phyloP scores from a whole-genome alignment of 2,113 vertebrate genomes.

The Myodes glareolus region DNA sequence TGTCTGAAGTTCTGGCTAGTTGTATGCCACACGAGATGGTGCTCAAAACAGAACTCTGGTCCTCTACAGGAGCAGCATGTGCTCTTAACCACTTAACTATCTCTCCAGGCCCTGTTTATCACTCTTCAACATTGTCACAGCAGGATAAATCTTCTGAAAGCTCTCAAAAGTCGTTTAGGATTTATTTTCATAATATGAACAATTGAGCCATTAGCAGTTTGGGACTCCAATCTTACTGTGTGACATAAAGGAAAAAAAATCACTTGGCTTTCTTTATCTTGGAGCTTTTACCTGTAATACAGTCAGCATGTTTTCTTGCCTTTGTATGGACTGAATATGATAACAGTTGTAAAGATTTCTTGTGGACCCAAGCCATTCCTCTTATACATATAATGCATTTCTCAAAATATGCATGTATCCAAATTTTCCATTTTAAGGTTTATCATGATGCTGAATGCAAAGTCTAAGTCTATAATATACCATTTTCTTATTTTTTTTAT shows the following conservation, averaged over 20 bases:
- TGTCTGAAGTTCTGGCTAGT: background rate
- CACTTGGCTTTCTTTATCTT: background rate
- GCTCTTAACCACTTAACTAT: background rate
- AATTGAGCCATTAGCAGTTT: background rate
- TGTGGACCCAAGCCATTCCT: background rate
- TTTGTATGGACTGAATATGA: background rate
- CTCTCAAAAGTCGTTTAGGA: background rate
- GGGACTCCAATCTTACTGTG: background rate
- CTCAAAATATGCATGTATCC: background rate
- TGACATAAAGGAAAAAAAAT: constrained; percentile 41
- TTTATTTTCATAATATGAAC: background rate
- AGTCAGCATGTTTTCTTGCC: background rate
- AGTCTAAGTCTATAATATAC: background rate
- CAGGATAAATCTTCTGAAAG: constrained; percentile 39
- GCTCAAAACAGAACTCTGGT: background rate
- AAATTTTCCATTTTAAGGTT: constrained; percentile 42
- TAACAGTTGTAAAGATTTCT: constrained; percentile 34
- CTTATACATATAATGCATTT: background rate
- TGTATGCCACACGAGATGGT: background rate
- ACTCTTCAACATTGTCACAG: background rate
- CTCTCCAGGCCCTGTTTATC: background rate
- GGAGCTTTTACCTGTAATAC: constrained; percentile 6
- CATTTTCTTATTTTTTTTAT: background rate
- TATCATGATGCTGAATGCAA: background rate
- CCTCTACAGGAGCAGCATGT: background rate